Evolutionary conservation across 2,113 vertebrate genomes (phyloP), one percentile per base, ranked within the genome.

Genomic region (Stictonetta naevosa): DNA sequence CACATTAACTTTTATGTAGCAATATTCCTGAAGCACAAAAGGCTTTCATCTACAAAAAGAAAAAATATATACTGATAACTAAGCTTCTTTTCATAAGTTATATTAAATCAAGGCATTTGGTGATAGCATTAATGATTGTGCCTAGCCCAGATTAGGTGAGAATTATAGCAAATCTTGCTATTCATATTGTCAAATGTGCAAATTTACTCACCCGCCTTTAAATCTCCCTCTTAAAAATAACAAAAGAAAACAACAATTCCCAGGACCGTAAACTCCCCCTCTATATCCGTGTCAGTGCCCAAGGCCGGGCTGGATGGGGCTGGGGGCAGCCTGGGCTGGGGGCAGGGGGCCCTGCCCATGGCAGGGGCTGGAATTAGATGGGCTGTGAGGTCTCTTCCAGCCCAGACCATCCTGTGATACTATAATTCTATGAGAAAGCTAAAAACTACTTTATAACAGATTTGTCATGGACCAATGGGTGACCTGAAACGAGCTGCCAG

Each of bases 31-130:
- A 55, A 93, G 74, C 86, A 38, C 11, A 10, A 53, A 76, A 59
- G 28, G n/a, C 72, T 94, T 95, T 94, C 86, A 83, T 83, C 72
- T 78, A 42, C 66, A 60, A n/a, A 74, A 87, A 86, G 89, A n/a
- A 36, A 25, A 34, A 74, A 64, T 20, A 28, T 81, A 64, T 22
- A 87, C 94, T 3, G 15, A 94, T 94, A 93, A 81, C 79, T 93
- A 94, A 96, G 91, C 91, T 92, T 74, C 93, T 97, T 97, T 96
- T 88, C 83, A 31, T 66, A 72, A 83, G 31, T 88, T 85, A 46
- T 82, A 93, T 91, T 88, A 81, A 93, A 94, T 86, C 48, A 68
- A 91, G 78, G 58, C 63, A 31, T 88, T 86, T 52, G 34, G 18
- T 93, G 94, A 94, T 93, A 87, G 62, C 77, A n/a, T 71, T 87